A percentile compares a stretch with the other conserved stretches of the same genome.
Evolutionary conservation across 2,888 invertebrate genomes (phyloP).

Genomic region (Charanyca ferruginea): DNA sequence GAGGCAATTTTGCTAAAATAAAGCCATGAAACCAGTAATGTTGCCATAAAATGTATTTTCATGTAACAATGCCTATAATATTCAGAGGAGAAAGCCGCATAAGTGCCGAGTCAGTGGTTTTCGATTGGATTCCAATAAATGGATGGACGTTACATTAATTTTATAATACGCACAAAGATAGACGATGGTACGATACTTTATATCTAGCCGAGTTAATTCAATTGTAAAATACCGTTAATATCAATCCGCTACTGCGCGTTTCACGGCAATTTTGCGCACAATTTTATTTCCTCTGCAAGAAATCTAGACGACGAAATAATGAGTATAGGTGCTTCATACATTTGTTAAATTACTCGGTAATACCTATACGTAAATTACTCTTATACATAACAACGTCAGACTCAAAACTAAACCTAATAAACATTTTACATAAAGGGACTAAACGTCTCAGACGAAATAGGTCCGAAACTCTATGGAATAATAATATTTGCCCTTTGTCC

Average conservation of each 20-base stretch:
- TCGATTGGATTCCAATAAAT: conserved; percentile 60
- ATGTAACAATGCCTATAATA: conserved; percentile 62
- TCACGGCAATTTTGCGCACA: conserved; percentile 72
- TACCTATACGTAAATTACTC: conserved; percentile 36
- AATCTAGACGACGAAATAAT: conserved; percentile 42
- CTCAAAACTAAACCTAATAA: conserved; percentile 37
- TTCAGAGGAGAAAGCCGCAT: conserved; percentile 59
- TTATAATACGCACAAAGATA: conserved; percentile 43
- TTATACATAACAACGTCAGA: conserved; percentile 21
- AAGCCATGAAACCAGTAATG: conserved; percentile 62
- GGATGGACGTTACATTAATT: conserved; percentile 51
- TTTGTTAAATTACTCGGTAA: conserved; percentile 50
- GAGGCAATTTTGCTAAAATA: conserved; percentile 58
- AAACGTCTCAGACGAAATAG: conserved; percentile 15
- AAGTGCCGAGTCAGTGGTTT: conserved; percentile 58
- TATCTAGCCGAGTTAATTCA: conserved; percentile 57
- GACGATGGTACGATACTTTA: conserved; percentile 39
- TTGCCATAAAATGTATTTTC: conserved; percentile 62
- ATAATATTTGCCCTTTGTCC: conserved; percentile 45
- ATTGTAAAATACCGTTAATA: conserved; percentile 66
- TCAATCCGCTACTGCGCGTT: conserved; percentile 67
- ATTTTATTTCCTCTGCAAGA: conserved; percentile 69
- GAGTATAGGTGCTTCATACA: conserved; percentile 34
- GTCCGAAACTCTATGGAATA: conserved; percentile 11
- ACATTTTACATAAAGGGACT: conserved; percentile 34